Evolutionary conservation across 2,888 invertebrate genomes (phyloP).

Genomic region (Campoplex nolae): DNA sequence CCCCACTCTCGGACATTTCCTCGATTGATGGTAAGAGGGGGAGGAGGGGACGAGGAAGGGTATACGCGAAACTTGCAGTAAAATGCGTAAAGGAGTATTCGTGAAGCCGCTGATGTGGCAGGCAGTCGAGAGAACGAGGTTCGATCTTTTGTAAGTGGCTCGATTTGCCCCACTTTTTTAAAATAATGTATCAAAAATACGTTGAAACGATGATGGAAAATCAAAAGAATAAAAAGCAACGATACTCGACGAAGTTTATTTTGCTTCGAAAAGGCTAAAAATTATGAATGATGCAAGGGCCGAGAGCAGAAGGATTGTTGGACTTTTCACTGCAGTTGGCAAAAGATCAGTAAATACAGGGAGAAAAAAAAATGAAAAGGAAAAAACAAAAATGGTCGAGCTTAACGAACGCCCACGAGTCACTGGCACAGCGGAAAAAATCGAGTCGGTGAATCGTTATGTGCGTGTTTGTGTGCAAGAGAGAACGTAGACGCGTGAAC

Average conservation of each 20-base stretch:
- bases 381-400: slow-evolving; percentile 2
- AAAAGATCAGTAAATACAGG: not conserved
- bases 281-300: not conserved
- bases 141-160: not conserved
- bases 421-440: not conserved
- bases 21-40: slow-evolving; percentile 24
- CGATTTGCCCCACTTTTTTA: not conserved
- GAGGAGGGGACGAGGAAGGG: slow-evolving; percentile 21
- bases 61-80: slow-evolving; percentile 52
- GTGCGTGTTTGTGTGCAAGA: not conserved
- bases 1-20: slow-evolving; percentile 71
- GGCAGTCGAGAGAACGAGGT: not conserved
- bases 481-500: slow-evolving; percentile 39
- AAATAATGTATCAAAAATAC: not conserved
- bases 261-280: not conserved
- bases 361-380: not conserved
- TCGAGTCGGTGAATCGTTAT: not conserved
- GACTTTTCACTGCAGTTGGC: not conserved
- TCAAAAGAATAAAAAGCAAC: not conserved
- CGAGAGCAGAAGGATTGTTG: not conserved
- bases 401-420: slow-evolving; percentile 44
- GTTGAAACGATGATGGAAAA: not conserved
- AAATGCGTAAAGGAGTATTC: slow-evolving; percentile 48
- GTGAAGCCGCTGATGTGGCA: slow-evolving; percentile 7
- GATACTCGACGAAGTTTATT: not conserved